phyloP scores from a whole-genome alignment of 2,797 vertebrate species.

The Nyctibius grandis region DNA sequence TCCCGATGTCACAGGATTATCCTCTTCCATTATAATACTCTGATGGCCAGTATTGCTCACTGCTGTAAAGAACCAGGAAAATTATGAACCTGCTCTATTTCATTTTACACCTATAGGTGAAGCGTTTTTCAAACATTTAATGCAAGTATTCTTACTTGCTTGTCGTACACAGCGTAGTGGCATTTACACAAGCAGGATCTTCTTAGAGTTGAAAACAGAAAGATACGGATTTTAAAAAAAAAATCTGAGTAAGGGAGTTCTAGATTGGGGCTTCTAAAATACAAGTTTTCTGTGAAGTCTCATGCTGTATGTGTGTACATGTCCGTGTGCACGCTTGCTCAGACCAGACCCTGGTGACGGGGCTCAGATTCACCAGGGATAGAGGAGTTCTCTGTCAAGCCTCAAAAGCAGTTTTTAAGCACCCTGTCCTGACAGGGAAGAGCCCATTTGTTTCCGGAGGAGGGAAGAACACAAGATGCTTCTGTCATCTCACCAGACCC shows the following conservation, averaged over 20 bases:
- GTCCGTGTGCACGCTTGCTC: not conserved
- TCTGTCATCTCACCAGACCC: not conserved
- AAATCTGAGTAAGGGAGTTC: not conserved
- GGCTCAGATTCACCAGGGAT: not conserved
- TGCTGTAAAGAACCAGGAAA: not conserved
- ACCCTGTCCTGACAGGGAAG: too few species aligned
- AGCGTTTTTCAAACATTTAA: not conserved
- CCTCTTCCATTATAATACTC: not conserved
- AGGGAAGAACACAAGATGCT: not conserved
- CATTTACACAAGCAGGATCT: not conserved
- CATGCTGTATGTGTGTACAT: fast-evolving
- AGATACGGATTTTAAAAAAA: not conserved
- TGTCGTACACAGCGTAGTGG: not conserved
- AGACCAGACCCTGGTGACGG: fast-evolving
- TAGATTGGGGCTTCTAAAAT: not conserved
- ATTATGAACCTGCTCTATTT: not conserved
- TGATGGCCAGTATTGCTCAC: not conserved
- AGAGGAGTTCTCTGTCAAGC: not conserved
- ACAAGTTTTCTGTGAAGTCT: not conserved
- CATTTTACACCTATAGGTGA: not conserved
- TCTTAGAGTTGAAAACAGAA: not conserved
- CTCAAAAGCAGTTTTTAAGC: not conserved
- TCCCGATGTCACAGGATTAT: not conserved
- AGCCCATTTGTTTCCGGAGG: not conserved
- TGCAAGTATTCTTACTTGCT: not conserved